Percentiles rank a stretch among this genome's conserved stretches.
Evolutionary conservation across 1,140 invertebrate genomes (phyloP).

Genomic region (Pogonomyrmex barbatus): DNA sequence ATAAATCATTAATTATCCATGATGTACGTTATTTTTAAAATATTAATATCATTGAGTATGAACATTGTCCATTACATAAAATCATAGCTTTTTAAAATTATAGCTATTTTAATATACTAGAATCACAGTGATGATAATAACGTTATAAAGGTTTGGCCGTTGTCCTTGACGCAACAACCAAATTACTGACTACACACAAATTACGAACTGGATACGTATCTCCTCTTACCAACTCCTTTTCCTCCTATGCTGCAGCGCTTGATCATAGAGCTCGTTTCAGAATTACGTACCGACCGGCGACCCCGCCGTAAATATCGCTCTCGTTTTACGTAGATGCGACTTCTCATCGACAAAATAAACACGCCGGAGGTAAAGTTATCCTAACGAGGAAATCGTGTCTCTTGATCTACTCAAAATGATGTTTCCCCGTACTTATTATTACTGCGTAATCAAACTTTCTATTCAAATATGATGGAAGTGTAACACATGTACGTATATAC

Average conservation of each 20-base stretch:
- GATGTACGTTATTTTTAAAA: not conserved
- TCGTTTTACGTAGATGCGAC: slow-evolving; percentile 74
- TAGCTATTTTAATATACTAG: not conserved
- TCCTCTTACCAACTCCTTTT: slow-evolving; percentile 64
- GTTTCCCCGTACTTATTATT: slow-evolving; percentile 62
- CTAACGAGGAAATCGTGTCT: slow-evolving; percentile 62
- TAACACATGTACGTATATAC: not conserved
- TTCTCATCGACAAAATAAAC: slow-evolving; percentile 76
- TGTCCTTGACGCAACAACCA: slow-evolving; percentile 59
- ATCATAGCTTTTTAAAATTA: not conserved
- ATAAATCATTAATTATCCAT: slow-evolving; percentile 10
- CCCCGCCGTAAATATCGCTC: slow-evolving; percentile 74
- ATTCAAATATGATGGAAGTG: not conserved
- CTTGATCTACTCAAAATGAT: slow-evolving; percentile 59
- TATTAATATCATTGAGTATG: not conserved
- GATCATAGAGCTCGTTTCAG: slow-evolving; percentile 75
- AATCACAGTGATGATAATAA: slow-evolving; percentile 4
- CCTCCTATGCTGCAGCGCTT: slow-evolving; percentile 60
- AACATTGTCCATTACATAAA: not conserved
- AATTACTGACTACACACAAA: slow-evolving; percentile 72
- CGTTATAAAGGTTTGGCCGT: slow-evolving; percentile 51
- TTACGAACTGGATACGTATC: slow-evolving; percentile 75
- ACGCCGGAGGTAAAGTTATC: slow-evolving; percentile 68
- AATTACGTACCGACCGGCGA: slow-evolving; percentile 52
- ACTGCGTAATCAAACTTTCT: slow-evolving; percentile 64